Evolutionary conservation across 2,113 vertebrate species (phyloP).

Genomic region (Eulemur rufifrons): DNA sequence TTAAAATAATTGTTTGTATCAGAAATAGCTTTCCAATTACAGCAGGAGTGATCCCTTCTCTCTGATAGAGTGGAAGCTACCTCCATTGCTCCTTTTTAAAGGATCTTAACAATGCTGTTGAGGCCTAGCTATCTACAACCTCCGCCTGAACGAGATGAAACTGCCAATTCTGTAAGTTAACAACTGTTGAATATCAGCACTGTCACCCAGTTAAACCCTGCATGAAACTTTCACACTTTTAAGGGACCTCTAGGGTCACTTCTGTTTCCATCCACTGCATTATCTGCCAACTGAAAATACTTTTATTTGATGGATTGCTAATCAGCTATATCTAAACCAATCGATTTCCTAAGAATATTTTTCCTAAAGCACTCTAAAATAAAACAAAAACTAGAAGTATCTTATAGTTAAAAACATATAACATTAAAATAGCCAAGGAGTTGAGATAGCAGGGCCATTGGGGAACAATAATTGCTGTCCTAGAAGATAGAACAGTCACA

Average conservation of each 20-base stretch:
- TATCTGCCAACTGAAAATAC: not conserved
- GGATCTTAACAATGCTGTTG: not conserved
- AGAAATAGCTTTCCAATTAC: not conserved
- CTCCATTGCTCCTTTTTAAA: not conserved
- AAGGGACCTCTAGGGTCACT: not conserved
- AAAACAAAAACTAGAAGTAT: not conserved
- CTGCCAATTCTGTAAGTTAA: not conserved
- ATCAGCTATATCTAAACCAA: not conserved
- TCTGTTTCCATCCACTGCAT: not conserved
- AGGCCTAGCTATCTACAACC: not conserved
- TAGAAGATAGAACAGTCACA: not conserved
- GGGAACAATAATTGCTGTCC: not conserved
- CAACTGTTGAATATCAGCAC: constrained; percentile 11
- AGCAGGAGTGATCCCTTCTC: not conserved
- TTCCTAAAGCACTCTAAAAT: not conserved
- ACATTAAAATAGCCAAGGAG: not conserved
- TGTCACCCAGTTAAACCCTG: not conserved
- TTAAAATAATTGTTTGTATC: not conserved
- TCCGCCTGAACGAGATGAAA: constrained; percentile 21
- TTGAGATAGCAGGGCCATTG: not conserved
- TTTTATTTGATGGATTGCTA: not conserved
- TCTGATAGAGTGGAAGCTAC: not conserved
- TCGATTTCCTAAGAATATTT: not conserved
- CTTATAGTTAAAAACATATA: not conserved
- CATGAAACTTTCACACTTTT: not conserved